phyloP scores from a whole-genome alignment of 2,888 invertebrate species.

The Meliscaeva auricollis region DNA sequence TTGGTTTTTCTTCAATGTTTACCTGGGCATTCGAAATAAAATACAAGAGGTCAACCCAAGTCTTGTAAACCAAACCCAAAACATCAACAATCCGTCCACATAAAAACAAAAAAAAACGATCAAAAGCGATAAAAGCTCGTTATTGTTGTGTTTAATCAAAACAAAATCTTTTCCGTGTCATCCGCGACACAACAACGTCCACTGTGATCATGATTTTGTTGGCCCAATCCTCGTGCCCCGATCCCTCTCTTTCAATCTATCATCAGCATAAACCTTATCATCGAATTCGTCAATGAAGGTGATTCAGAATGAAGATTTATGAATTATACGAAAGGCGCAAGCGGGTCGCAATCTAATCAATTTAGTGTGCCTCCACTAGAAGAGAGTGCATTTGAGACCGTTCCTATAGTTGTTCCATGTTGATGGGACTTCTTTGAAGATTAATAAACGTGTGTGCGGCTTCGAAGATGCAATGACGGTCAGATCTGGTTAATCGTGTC shows the following conservation, averaged over 20 bases:
- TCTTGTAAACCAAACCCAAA: slow-evolving; percentile 30
- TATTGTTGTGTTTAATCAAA: slow-evolving; percentile 66
- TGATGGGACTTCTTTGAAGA: slow-evolving; percentile 25
- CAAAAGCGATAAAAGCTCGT: slow-evolving; percentile 57
- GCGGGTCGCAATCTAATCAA: slow-evolving; percentile 64
- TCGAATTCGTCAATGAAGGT: slow-evolving; percentile 58
- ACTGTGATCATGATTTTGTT: slow-evolving; percentile 40
- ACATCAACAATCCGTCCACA: slow-evolving; percentile 46
- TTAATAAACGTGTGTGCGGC: slow-evolving; percentile 27
- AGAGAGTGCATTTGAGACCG: slow-evolving; percentile 59
- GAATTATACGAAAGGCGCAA: slow-evolving; percentile 34
- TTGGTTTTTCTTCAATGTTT: neutral
- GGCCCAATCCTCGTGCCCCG: neutral
- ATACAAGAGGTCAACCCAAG: slow-evolving; percentile 12
- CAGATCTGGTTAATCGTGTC: slow-evolving; percentile 60
- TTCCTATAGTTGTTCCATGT: neutral
- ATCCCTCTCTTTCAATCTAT: neutral
- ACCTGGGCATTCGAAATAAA: slow-evolving; percentile 11
- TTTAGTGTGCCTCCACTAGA: slow-evolving; percentile 44
- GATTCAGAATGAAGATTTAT: slow-evolving; percentile 21
- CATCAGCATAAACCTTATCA: slow-evolving; percentile 66
- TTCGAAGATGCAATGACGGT: slow-evolving; percentile 26
- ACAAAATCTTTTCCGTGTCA: slow-evolving; percentile 68
- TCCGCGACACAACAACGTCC: slow-evolving; percentile 43
- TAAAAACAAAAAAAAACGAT: slow-evolving; percentile 49